phyloP scores from a whole-genome alignment of 1,140 invertebrate genomes.

The Plectrocnemia conspersa region DNA sequence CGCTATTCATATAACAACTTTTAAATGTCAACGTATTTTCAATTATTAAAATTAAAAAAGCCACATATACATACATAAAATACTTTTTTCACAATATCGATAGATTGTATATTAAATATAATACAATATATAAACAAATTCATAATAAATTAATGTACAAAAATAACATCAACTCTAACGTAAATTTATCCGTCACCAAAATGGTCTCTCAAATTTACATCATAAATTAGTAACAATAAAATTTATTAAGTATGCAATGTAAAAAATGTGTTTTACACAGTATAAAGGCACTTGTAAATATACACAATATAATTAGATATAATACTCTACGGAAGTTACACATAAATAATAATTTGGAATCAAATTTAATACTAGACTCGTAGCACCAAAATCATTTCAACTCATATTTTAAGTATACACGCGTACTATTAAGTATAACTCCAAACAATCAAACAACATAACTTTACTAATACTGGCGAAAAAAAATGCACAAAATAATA shows the following conservation, averaged over 20 bases:
- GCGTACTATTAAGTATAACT: background rate
- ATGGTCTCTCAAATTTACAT: too few species aligned
- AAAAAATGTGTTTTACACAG: too few species aligned
- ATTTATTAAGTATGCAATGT: too few species aligned
- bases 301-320: too few species aligned
- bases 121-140: background rate
- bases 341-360: slow-evolving; percentile 1
- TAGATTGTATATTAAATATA: background rate
- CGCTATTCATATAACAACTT: background rate
- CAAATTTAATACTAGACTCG: background rate
- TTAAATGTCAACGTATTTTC: background rate
- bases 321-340: too few species aligned
- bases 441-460: slow-evolving; percentile 10
- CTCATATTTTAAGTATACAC: background rate
- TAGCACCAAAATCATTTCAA: background rate
- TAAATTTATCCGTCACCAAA: too few species aligned
- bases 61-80: background rate
- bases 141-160: background rate
- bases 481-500: slow-evolving; percentile 3
- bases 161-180: background rate
- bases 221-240: slow-evolving; percentile 1
- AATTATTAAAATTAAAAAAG: background rate
- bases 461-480: background rate
- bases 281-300: too few species aligned
- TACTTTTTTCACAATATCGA: background rate